Evolutionary conservation across 2,797 vertebrate genomes (phyloP), one percentile per base, ranked within the genome.

Genomic region (Aselliscus stoliczkanus): DNA sequence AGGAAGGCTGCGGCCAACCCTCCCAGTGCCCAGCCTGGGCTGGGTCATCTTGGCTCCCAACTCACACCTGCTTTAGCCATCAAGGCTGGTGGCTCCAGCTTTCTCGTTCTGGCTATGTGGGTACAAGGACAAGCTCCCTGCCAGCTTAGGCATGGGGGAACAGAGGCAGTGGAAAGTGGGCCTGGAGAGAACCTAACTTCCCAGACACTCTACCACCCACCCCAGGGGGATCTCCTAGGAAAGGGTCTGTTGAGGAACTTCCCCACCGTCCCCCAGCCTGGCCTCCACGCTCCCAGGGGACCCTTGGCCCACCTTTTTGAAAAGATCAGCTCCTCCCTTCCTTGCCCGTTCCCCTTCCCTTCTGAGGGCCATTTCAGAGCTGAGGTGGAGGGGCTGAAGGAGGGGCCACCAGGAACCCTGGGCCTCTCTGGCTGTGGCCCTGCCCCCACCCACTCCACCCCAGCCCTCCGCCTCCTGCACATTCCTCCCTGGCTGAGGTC

Each of bases 31-130:
- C 60, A 69, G 58, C 25, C 37, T 34, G 75, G 47, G 77, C 60
- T 56, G 75, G 56, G 47, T 18, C 31, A 39, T 54, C 47, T 17
- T 42, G 42, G 39, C 64, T 60, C 93, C 86, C 94, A 95, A 88
- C 86, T 98, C 96, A 98, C 98, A 98, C 98, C 98, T 98, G 97
- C 95, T 98, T 98, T 97, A 85, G 96, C 96, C 86, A 98, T 98
- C 97, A 97, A 89, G 91, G 31, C 85, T 44, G 77, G 93, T 25
- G 83, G 81, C 79, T 93, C 92, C 88, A 47, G 73, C 64, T 72
- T n/a, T 69, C 50, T 82, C 23, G 20, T 34, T 88, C 77, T 31
- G 88, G 92, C 70, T 94, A 91, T 62, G 25, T 84, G 88, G 92
- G 70, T 29, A 44, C n/a, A 11, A 37, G 54, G 75, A 64, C 13